phyloP scores from a whole-genome alignment of 2,888 invertebrate genomes.

The Cantharis nigra region DNA sequence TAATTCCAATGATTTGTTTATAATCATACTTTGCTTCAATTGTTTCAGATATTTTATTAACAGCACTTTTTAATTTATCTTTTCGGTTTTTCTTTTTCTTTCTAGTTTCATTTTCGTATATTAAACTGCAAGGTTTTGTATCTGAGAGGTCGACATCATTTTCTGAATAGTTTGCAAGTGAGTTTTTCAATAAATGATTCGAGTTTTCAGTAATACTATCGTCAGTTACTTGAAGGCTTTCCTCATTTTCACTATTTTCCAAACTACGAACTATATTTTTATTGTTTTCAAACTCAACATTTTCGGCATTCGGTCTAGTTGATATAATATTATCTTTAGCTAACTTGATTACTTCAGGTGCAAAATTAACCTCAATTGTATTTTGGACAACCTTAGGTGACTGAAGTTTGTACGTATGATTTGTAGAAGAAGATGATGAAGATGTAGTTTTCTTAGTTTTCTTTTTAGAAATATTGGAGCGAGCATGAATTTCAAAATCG shows the following conservation, averaged over 20 bases:
- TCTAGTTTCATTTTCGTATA: constrained; percentile 29
- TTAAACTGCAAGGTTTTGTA: not conserved
- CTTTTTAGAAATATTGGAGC: not conserved
- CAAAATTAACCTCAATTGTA: not conserved
- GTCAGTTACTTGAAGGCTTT: not conserved
- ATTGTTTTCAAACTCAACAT: not conserved
- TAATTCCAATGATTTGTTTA: constrained; percentile 57
- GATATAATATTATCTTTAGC: not conserved
- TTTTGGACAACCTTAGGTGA: constrained; percentile 1
- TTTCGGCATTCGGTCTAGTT: not conserved
- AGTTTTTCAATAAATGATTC: not conserved
- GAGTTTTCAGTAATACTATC: not conserved
- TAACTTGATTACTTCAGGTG: not conserved
- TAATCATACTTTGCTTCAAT: constrained; percentile 30
- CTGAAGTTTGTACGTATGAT: constrained; percentile 24
- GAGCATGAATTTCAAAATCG: not conserved
- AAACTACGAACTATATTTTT: not conserved
- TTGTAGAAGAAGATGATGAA: constrained; percentile 12
- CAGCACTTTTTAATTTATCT: constrained; percentile 5
- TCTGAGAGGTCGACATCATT: not conserved
- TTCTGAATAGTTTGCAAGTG: not conserved
- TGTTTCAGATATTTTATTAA: not conserved
- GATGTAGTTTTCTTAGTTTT: not conserved
- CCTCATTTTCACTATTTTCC: not conserved
- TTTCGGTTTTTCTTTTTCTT: constrained; percentile 11